Evolutionary conservation across 2,888 invertebrate species (phyloP), one percentile per base, ranked within the genome.

Genomic region (Labia minor): DNA sequence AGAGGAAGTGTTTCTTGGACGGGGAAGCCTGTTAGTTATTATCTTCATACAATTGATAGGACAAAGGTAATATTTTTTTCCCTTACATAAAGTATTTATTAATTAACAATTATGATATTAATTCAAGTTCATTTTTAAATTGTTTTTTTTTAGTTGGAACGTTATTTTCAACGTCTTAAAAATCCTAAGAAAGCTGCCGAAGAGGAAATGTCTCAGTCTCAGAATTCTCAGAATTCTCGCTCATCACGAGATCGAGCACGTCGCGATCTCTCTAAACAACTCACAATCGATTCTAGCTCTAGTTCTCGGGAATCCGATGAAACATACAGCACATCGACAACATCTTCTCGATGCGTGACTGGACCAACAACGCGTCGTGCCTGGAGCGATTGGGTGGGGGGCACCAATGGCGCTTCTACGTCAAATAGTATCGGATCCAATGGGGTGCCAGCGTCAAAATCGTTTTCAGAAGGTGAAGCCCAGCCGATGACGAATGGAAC

Each of bases 1-100:
- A 87, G 90, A 76, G 95, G 95, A 71, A 95, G 95, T 11, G 98
- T 98, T 69, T 98, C 98, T 18, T 99, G 99, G 99, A 99, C 99
- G 69, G 95, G 95, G 71, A 97, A 95, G 79, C 94, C 97, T 65
- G 98, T 99, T 74, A 94, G 95, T 71, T 99, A 99, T 83, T 99
- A 94, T 82, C 85, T 98, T 74, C 99, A 99, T 81, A 89, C 92
- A 74, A 96, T 99, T 77, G 98, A 99, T 84, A 87, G 96, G 77
- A 95, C 95, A 73, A 95, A 94, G 76, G 79, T 81, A 71, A 2
- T 64, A 21, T 18, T 26, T 33, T 19, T 64, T 33, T 3, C 2
- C 49, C n/a, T 49, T 26, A 26, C n/a, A n/a, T n/a, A n/a, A n/a
- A n/a, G n/a, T n/a, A n/a, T n/a, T n/a, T n/a, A n/a, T n/a, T n/a